Conservation (phyloP, 1,140 invertebrate genomes). For the Drosophila gunungcola region DNA sequence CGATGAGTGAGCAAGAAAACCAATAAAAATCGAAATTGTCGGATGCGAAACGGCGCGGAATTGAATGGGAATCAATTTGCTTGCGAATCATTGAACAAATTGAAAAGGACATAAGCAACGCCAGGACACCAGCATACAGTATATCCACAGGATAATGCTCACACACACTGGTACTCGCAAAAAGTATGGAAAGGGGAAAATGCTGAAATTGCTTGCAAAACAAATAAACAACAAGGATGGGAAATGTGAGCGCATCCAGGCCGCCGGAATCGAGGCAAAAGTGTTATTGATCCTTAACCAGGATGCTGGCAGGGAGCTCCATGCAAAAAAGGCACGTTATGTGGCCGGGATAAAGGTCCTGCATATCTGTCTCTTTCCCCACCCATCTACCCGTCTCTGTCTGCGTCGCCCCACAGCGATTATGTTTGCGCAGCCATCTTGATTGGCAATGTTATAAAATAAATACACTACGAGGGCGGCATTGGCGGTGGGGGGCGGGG, state of each 20-base stretch:
- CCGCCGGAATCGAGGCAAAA: slow-evolving; percentile 74
- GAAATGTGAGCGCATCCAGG: slow-evolving; percentile 29
- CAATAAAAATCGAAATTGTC: slow-evolving; percentile 84
- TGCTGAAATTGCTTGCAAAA: slow-evolving; percentile 81
- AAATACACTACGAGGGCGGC: slow-evolving; percentile 74
- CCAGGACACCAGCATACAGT: slow-evolving; percentile 38
- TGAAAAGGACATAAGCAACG: slow-evolving; percentile 72
- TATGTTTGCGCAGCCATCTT: slow-evolving; percentile 84
- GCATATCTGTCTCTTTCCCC: background rate
- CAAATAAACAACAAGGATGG: slow-evolving; percentile 67
- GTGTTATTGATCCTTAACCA: slow-evolving; percentile 82
- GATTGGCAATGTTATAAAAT: slow-evolving; percentile 85
- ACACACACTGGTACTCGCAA: background rate
- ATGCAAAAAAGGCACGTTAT: slow-evolving; percentile 72
- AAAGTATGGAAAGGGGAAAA: slow-evolving; percentile 6
- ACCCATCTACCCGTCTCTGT: slow-evolving; percentile 1
- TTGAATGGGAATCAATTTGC: slow-evolving; percentile 84
- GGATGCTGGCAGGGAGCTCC: slow-evolving; percentile 18
- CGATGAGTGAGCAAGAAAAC: slow-evolving; percentile 48
- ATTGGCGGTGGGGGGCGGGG: slow-evolving; percentile 22
- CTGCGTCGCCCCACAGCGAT: slow-evolving; percentile 63
- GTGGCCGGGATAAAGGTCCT: slow-evolving; percentile 37
- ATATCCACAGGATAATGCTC: slow-evolving; percentile 43
- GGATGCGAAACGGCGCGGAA: slow-evolving; percentile 79
- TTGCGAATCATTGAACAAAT: slow-evolving; percentile 84